These are phyloP conservation scores for Suillia variegata DNA, from an alignment of 2,888 invertebrate genomes.

Conservation along the genomic window DNA sequence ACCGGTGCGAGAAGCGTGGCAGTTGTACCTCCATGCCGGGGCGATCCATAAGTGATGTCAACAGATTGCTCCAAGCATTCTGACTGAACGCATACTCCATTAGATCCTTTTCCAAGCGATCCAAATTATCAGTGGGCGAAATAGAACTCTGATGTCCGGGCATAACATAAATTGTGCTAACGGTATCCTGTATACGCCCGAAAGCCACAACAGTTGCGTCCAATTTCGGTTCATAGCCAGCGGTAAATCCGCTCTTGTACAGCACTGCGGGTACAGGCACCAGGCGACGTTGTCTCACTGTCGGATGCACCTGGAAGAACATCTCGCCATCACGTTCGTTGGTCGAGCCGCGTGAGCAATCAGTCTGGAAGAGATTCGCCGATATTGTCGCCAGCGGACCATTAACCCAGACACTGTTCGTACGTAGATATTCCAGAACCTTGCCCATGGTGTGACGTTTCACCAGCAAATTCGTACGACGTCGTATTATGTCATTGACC, in stretches of 20 bases:
- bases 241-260: conserved; percentile 76
- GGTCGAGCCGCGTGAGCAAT: conserved; percentile 75
- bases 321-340: conserved; percentile 83
- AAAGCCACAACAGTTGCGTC: conserved; percentile 84
- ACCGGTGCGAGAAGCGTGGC: conserved; percentile 82
- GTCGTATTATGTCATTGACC: conserved; percentile 80
- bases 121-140: conserved; percentile 79
- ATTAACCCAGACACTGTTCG: conserved; percentile 72
- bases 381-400: conserved; percentile 82
- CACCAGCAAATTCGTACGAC: conserved; percentile 79
- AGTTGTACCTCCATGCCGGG: conserved; percentile 81
- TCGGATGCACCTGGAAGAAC: conserved; percentile 83
- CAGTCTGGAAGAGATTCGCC: conserved; percentile 83
- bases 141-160: conserved; percentile 85
- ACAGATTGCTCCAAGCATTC: conserved; percentile 74
- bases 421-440: conserved; percentile 76
- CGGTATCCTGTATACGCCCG: conserved; percentile 71
- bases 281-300: conserved; percentile 77
- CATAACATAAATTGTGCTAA: conserved; percentile 81
- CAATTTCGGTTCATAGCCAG: conserved; percentile 82
- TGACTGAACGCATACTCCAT: conserved; percentile 71
- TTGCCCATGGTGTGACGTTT: conserved; percentile 79
- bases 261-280: conserved; percentile 85
- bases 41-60: conserved; percentile 76
- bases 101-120: conserved; percentile 74